Evolutionary conservation across 2,113 vertebrate species (phyloP), one percentile per base, ranked within the genome.

Genomic region (Ictidomys tridecemlineatus): DNA sequence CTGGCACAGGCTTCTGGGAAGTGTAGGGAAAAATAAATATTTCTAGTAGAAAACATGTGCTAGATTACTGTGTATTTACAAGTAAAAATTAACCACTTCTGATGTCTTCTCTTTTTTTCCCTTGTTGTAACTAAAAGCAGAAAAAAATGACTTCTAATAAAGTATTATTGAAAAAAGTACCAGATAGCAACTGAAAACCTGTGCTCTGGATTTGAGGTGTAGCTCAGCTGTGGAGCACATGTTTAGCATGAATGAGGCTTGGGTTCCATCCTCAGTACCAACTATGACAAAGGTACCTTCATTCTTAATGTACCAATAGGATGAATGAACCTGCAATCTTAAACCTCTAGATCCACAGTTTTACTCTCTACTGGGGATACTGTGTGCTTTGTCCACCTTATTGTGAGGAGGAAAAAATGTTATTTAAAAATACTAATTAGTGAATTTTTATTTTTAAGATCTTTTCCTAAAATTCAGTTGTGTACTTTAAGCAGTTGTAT

Each of bases 401-500:
- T 70, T 7, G 0, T 22, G 51, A 67, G 18, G 48, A 37, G 2
- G 58, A 67, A 28, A 69, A 63, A 11, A 24, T 72, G 48, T 30
- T 17, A 26, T 63, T 63, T 28, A 48, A 78, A 63, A 90, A 72
- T 61, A 82, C 53, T 45, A 91, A 42, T 39, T 72, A 70, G 26
- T 39, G 37, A 74, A 17, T 53, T 82, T 89, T 85, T 92, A 77
- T 67, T 86, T 96, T 93, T 61, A 90, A 78, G 17, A 45, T 78
- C 26, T 34, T 86, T 94, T 67, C 48, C 45, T 95, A 92, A 95
- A 90, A 94, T 63, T 51, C 56, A 51, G 82, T 58, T 76, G 18
- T 24, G 69, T 56, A 8, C 10, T 42, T 89, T 82, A 18, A 89
- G 39, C 30, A 10, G 74, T 79, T 77, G n/a, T 30, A 20, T 72